Percentiles rank a stretch among this genome's conserved stretches.
These are phyloP conservation scores for Ptychadena robeensis DNA, from an alignment of 2,797 vertebrate genomes.

Conservation along the genomic window DNA sequence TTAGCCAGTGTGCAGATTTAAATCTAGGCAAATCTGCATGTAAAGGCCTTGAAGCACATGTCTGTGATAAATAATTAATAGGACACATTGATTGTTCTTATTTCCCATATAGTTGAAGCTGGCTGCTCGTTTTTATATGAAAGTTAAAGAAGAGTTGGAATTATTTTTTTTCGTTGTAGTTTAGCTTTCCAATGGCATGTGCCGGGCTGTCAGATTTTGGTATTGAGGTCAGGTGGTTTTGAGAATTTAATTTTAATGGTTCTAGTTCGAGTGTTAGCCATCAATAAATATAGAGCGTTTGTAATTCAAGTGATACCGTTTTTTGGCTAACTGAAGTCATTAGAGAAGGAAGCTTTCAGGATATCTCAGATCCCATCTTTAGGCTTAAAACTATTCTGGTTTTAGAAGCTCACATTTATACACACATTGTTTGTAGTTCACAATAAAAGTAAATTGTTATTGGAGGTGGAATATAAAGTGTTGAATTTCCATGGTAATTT, in stretches of 20 bases:
- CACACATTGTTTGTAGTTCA: too few relatives aligned
- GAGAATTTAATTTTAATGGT: not conserved
- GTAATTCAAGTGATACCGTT: too few relatives aligned
- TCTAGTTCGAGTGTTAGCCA: too few relatives aligned
- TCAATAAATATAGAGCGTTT: too few relatives aligned
- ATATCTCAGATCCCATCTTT: too few relatives aligned
- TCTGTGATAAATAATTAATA: slow-evolving; percentile 10
- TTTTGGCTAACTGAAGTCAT: too few relatives aligned
- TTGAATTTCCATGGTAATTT: too few relatives aligned
- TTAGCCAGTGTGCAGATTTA: slow-evolving; percentile 20
- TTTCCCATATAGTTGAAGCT: not conserved
- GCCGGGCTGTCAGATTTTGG: not conserved
- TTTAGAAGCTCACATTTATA: too few relatives aligned
- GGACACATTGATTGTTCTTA: not conserved
- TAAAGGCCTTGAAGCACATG: not conserved
- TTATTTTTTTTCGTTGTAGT: not conserved
- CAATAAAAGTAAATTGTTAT: too few relatives aligned
- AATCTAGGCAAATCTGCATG: slow-evolving; percentile 4
- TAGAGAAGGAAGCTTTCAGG: too few relatives aligned
- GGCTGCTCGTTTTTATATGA: not conserved
- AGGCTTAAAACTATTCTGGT: too few relatives aligned
- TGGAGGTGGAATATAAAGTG: too few relatives aligned
- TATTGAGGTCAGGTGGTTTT: not conserved
- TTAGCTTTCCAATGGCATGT: not conserved
- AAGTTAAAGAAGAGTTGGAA: not conserved